phyloP scores from a whole-genome alignment of 1,140 invertebrate genomes.

The Oncopodura yosiiana region DNA sequence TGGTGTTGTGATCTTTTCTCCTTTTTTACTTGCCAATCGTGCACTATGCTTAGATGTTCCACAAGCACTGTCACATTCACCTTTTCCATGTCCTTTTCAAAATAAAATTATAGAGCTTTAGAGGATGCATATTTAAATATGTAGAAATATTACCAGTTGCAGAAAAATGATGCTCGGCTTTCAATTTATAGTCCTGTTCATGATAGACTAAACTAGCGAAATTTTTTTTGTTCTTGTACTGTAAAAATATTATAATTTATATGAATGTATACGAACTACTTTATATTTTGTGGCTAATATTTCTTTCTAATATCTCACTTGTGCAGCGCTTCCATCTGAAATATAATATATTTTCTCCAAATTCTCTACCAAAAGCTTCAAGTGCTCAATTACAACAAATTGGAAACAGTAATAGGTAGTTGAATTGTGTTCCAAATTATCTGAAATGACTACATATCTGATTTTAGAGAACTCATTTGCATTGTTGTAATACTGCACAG shows the following conservation, averaged over 20 bases:
- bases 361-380: slow-evolving; percentile 16
- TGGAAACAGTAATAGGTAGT: slow-evolving; percentile 2
- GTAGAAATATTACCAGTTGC: no score
- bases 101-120: no score
- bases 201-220: slow-evolving; percentile 37
- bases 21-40: no score
- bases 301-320: no score
- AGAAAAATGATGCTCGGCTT: slow-evolving; percentile 37
- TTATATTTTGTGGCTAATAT: no score
- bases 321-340: slow-evolving; percentile 36
- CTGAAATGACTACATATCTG: slow-evolving; percentile 12
- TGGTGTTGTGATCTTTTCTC: no score
- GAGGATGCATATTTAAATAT: no score
- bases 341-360: slow-evolving; percentile 37
- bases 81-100: slow-evolving; percentile 39
- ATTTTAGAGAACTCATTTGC: neutral
- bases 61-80: no score
- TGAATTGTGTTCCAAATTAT: slow-evolving; percentile 1
- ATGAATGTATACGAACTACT: no score
- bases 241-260: no score
- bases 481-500: slow-evolving; percentile 13
- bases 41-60: no score
- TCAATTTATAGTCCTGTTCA: slow-evolving; percentile 36
- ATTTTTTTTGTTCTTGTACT: slow-evolving; percentile 39
- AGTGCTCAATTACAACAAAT: neutral